Conservation (phyloP, 2,888 invertebrate genomes). For the Sarcophaga caerulescens region DNA sequence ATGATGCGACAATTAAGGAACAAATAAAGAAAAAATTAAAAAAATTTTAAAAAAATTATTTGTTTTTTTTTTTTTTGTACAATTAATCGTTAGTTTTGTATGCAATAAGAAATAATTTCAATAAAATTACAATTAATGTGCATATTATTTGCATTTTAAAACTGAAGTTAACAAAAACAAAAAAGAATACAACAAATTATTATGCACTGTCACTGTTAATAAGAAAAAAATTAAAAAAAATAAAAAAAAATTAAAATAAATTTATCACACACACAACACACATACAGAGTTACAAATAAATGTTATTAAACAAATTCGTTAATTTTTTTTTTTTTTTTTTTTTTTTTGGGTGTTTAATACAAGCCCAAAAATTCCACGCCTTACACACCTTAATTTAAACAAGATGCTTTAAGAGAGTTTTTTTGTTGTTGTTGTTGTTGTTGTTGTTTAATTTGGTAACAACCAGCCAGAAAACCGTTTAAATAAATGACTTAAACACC, state of each 20-base stretch:
- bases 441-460: conserved; percentile 23
- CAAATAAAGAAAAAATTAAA: too few species aligned
- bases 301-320: conserved; percentile 49
- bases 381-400: conserved; percentile 65
- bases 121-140: conserved; percentile 46
- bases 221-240: conserved; percentile 6
- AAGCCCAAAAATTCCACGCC: conserved; percentile 68
- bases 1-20: too few species aligned
- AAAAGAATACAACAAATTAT: conserved; percentile 3
- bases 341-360: conserved; percentile 43
- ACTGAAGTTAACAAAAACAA: conserved; percentile 43
- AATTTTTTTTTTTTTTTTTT: too few species aligned
- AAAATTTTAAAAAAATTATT: conserved; percentile 14
- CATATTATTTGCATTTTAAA: conserved; percentile 59
- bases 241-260: background rate
- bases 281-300: conserved; percentile 29
- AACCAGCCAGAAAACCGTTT: conserved; percentile 23
- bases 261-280: background rate
- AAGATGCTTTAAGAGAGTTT: conserved; percentile 58
- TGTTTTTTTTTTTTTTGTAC: conserved; percentile 9
- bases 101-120: conserved; percentile 34
- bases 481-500: conserved; percentile 45
- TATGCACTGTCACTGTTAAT: conserved; percentile 54
- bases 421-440: conserved; percentile 12
- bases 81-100: conserved; percentile 31